Percentiles rank a stretch among this genome's conserved stretches.
phyloP scores from a whole-genome alignment of 2,113 vertebrate genomes.

The Apodemus sylvaticus region DNA sequence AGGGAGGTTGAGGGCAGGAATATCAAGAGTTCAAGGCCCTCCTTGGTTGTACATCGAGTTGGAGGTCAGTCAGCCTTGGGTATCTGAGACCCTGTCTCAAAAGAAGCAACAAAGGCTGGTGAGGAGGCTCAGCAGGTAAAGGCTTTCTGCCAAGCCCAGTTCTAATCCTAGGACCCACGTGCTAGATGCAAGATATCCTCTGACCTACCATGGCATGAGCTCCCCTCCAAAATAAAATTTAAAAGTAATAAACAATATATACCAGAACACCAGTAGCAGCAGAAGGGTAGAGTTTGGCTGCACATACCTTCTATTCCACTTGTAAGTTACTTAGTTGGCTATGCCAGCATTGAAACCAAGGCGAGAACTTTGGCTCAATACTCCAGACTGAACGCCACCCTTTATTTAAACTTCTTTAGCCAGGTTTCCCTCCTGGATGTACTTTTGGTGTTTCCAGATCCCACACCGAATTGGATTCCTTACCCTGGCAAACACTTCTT shows the following conservation, averaged over 20 bases:
- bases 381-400: no score
- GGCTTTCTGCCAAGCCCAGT: background rate
- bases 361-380: accelerated
- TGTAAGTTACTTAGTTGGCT: background rate
- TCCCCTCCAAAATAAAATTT: background rate
- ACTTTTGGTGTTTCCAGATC: conserved; percentile 21
- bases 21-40: background rate
- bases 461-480: background rate
- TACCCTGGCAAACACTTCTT: conserved; percentile 26
- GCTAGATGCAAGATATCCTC: background rate
- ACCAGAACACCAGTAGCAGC: background rate
- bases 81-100: background rate
- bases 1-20: background rate
- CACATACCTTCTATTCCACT: background rate
- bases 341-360: background rate
- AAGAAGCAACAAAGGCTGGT: background rate
- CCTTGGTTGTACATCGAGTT: background rate
- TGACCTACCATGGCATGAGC: background rate
- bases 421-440: background rate
- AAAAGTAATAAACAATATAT: background rate
- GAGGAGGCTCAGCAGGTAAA: background rate
- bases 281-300: background rate
- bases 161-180: background rate
- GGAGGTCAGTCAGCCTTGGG: background rate
- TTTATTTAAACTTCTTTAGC: background rate